Evolutionary conservation across 2,888 invertebrate genomes (phyloP).

Genomic region (Pollenia amentaria): DNA sequence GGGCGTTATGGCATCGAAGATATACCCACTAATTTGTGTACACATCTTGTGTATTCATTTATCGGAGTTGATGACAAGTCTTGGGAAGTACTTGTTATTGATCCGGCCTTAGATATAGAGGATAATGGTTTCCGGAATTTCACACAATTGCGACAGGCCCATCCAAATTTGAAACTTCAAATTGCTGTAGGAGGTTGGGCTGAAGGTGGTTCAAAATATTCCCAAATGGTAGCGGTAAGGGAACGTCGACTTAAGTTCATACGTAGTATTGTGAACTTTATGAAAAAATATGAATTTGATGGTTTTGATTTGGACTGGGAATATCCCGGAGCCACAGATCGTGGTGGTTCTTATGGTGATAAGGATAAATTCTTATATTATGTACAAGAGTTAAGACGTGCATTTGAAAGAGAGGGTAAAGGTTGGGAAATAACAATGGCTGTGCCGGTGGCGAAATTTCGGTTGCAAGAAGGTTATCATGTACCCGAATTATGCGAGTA

Average conservation of each 20-base stretch:
- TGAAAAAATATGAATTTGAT: constrained; percentile 91
- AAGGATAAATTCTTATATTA: constrained; percentile 93
- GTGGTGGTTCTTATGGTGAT: constrained; percentile 93
- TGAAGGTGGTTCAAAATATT: constrained; percentile 95
- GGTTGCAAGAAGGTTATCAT: constrained; percentile 95
- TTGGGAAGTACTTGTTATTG: constrained; percentile 91
- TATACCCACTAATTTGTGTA: constrained; percentile 92
- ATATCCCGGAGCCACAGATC: constrained; percentile 94
- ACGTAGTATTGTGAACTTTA: constrained; percentile 90
- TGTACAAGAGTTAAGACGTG: constrained; percentile 91
- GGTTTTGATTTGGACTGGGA: constrained; percentile 96
- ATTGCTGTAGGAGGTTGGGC: constrained; percentile 96
- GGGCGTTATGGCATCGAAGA: constrained; percentile 94
- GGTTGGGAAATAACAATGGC: constrained; percentile 96
- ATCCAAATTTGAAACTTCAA: constrained; percentile 90
- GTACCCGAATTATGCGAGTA: constrained; percentile 95
- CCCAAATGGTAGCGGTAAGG: constrained; percentile 90
- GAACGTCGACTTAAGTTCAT: constrained; percentile 90
- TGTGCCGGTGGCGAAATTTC: constrained; percentile 94
- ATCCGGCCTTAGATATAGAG: constrained; percentile 91
- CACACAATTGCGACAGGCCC: constrained; percentile 88
- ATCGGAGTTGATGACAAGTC: constrained; percentile 92
- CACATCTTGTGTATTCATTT: constrained; percentile 95
- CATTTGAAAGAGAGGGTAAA: constrained; percentile 90
- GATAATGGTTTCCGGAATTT: constrained; percentile 92